phyloP scores from a whole-genome alignment of 2,113 vertebrate species.

The Platycercus adscitus region DNA sequence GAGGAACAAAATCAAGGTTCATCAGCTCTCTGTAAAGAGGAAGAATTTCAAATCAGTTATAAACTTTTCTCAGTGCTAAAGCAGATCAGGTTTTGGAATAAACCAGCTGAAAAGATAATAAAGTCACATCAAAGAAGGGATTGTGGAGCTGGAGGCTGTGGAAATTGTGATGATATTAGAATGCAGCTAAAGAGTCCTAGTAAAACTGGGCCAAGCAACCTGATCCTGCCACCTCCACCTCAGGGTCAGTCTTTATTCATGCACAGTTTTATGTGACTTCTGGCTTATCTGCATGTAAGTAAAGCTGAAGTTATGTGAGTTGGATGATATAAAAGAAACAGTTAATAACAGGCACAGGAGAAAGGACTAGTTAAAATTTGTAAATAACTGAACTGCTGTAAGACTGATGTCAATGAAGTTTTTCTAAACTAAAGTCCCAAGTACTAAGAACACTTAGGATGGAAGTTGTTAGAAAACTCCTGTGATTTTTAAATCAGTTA shows the following conservation, averaged over 20 bases:
- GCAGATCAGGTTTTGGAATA: constrained; percentile 19
- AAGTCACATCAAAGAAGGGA: constrained; percentile 18
- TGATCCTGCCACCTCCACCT: neutral
- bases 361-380: neutral
- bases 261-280: neutral
- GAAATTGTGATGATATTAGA: neutral
- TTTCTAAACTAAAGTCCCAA: neutral
- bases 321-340: neutral
- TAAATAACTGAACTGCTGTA: neutral
- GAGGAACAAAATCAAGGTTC: constrained; percentile 12
- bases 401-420: neutral
- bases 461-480: neutral
- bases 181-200: neutral
- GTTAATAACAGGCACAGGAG: neutral
- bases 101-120: constrained; percentile 29
- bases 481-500: neutral
- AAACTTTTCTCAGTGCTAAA: neutral
- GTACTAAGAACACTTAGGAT: neutral
- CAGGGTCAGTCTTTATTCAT: neutral
- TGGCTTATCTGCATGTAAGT: neutral
- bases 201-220: neutral
- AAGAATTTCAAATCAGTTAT: constrained; percentile 32
- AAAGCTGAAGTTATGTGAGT: neutral
- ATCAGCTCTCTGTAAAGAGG: constrained; percentile 8
- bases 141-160: neutral